Evolutionary conservation across 53 echinoderm and acorn worm species (phyloP), one percentile per base, ranked within the genome.

Genomic region (Echinarachnius parma): DNA sequence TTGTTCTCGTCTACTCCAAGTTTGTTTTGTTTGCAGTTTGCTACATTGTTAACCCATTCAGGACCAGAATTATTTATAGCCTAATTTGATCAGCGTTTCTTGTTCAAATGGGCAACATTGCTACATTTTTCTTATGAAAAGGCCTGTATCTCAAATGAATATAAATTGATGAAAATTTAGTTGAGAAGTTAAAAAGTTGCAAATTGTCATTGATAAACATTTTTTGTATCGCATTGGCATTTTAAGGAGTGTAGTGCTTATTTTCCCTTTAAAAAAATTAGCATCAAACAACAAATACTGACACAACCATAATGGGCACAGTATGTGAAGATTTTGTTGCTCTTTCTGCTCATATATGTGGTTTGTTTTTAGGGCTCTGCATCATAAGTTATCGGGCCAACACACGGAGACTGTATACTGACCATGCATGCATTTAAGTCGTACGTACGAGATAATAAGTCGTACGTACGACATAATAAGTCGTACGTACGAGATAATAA

Each of bases 371-470:
- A 39, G 42, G 42, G 42, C 42, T 39, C 42, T 39, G 42, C 42
- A 39, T 39, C 42, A 39, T 39, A n/a, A n/a, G n/a, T 39, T 39
- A 39, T 39, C 42, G 42, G 42, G 42, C 42, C 42, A 39, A 39
- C 42, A 39, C 42, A 39, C 42, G n/a, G n/a, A n/a, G n/a, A n/a
- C n/a, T n/a, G n/a, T n/a, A n/a, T n/a, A n/a, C n/a, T n/a, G n/a
- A n/a, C n/a, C n/a, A n/a, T n/a, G n/a, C n/a, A n/a, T n/a, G n/a
- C n/a, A n/a, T n/a, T n/a, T n/a, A n/a, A n/a, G n/a, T n/a, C n/a
- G n/a, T n/a, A n/a, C n/a, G n/a, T n/a, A n/a, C n/a, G n/a, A n/a
- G n/a, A n/a, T n/a, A n/a, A n/a, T n/a, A n/a, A n/a, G n/a, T n/a
- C n/a, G n/a, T n/a, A n/a, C n/a, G n/a, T n/a, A n/a, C n/a, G n/a